phyloP scores from a whole-genome alignment of 2,113 vertebrate species.

The Eira barbara region DNA sequence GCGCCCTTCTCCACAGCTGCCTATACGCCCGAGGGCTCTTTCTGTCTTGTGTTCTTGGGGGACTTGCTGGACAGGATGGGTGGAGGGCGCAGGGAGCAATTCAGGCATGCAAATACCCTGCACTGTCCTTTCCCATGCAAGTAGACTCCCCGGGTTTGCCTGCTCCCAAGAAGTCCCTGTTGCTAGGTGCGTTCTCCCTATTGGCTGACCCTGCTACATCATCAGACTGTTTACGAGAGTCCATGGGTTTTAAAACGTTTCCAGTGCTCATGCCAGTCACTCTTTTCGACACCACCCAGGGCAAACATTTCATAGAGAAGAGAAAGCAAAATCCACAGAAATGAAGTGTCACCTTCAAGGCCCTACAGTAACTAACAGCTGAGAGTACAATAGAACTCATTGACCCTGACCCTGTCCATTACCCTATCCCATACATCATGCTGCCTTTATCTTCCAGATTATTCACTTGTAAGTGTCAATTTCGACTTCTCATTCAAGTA shows the following conservation, averaged over 20 bases:
- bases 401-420: too few relatives aligned
- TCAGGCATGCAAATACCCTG: too few relatives aligned
- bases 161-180: not conserved
- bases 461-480: not conserved
- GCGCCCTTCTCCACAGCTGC: not conserved
- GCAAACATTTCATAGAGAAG: not conserved
- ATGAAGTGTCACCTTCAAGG: not conserved
- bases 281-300: not conserved
- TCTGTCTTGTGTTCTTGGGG: too few relatives aligned
- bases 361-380: not conserved
- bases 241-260: not conserved
- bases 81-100: not conserved
- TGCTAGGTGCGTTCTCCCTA: rapidly evolving
- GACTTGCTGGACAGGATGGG: not conserved
- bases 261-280: not conserved
- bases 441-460: not conserved
- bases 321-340: not conserved
- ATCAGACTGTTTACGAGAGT: not conserved
- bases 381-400: not conserved
- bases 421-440: not conserved
- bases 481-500: not conserved
- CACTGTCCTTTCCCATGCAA: not conserved
- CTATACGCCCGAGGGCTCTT: too few relatives aligned
- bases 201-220: not conserved
- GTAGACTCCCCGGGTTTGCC: not conserved